These are phyloP conservation scores for Pseudococcus longispinus DNA, from an alignment of 2,888 invertebrate genomes.

Conservation along the genomic window DNA sequence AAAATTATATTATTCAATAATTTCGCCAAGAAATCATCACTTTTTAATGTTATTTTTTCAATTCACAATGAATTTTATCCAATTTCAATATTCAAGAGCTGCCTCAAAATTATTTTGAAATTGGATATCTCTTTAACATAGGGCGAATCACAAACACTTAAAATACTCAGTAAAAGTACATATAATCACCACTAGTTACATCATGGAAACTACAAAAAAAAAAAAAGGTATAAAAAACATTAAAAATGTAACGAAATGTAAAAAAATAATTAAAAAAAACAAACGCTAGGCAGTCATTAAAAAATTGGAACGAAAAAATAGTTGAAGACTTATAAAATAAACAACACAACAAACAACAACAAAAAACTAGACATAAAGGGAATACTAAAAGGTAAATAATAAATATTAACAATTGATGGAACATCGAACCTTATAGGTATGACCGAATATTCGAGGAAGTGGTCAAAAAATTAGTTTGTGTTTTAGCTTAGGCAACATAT, in stretches of 20 bases:
- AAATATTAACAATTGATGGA: background rate
- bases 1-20: too few relatives aligned
- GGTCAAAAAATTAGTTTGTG: background rate
- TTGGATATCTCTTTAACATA: background rate
- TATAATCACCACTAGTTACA: background rate
- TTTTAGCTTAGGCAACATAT: background rate
- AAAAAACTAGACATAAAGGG: background rate
- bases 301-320: background rate
- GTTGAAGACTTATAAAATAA: background rate
- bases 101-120: background rate
- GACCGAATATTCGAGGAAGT: background rate
- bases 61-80: too few relatives aligned
- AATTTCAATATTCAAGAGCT: background rate
- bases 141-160: background rate
- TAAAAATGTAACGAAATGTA: background rate
- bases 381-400: background rate
- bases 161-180: background rate
- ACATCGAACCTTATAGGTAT: background rate
- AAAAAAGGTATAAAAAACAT: background rate
- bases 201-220: background rate
- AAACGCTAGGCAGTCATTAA: conserved; percentile 15
- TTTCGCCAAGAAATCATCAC: too few relatives aligned
- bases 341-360: background rate
- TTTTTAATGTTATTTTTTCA: too few relatives aligned
- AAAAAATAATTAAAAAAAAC: background rate